Evolutionary conservation across 2,797 vertebrate species (phyloP).

Genomic region (Micropoecilia bifurca): DNA sequence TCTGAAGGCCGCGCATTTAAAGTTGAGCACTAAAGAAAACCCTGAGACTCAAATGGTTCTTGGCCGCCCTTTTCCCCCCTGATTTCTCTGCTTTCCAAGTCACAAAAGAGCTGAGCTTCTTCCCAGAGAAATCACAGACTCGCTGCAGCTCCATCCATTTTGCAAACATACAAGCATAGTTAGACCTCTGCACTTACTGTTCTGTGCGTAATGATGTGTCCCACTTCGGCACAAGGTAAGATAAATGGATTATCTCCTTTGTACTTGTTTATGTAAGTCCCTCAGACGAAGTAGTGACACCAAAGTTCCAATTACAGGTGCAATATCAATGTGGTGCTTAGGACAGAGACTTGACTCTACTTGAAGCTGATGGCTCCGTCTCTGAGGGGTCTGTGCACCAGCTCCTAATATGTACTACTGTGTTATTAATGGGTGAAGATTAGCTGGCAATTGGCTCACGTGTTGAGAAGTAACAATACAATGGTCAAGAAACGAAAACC

Average conservation of each 20-base stretch:
- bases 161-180: slow-evolving; percentile 67
- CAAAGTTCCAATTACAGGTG: slow-evolving; percentile 75
- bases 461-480: slow-evolving; percentile 39
- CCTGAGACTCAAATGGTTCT: slow-evolving; percentile 28
- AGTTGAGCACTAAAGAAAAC: slow-evolving; percentile 43
- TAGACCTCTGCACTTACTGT: slow-evolving; percentile 59
- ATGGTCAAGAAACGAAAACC: slow-evolving; percentile 34
- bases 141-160: slow-evolving; percentile 63
- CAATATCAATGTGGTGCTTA: slow-evolving; percentile 77
- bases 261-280: slow-evolving; percentile 75
- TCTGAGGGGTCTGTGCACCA: slow-evolving; percentile 61
- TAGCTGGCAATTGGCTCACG: slow-evolving; percentile 48
- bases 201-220: slow-evolving; percentile 69
- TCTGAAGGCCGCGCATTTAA: slow-evolving; percentile 55
- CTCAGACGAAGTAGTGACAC: slow-evolving; percentile 69
- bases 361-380: slow-evolving; percentile 67
- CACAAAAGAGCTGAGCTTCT: slow-evolving; percentile 30
- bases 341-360: slow-evolving; percentile 68
- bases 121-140: slow-evolving; percentile 50
- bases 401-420: slow-evolving; percentile 56
- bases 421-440: slow-evolving; percentile 60
- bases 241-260: slow-evolving; percentile 72
- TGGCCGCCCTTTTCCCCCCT: slow-evolving; percentile 11
- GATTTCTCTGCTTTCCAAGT: slow-evolving; percentile 31
- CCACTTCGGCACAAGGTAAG: slow-evolving; percentile 76